Conservation (phyloP, 1,140 invertebrate genomes). For the Aphidius gifuensis region DNA sequence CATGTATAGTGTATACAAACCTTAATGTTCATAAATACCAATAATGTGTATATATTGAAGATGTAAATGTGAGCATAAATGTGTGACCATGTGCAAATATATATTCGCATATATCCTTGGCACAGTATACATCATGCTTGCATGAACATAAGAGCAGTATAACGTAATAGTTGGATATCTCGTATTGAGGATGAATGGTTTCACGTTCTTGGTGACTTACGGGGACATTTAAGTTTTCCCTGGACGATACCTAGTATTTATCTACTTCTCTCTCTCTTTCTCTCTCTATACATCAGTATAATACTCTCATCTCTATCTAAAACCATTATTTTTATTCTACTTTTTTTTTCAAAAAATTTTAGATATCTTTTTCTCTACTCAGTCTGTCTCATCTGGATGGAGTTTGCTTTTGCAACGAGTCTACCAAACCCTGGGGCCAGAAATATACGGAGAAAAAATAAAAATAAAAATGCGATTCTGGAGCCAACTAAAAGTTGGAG, state of each 20-base stretch:
- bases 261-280: neutral
- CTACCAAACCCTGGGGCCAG: neutral
- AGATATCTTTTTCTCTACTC: no score
- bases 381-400: no score
- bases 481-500: conserved; percentile 35
- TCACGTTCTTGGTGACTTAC: conserved; percentile 16
- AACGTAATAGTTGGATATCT: neutral
- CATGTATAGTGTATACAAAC: no score
- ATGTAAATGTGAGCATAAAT: conserved; percentile 8
- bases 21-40: no score
- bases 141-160: no score
- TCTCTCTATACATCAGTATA: neutral
- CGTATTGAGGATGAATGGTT: conserved; percentile 19
- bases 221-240: conserved; percentile 18
- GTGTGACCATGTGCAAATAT: conserved; percentile 13
- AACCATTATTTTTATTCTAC: no score
- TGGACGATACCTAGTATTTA: neutral
- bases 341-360: no score
- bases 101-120: conserved; percentile 13
- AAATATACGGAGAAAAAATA: neutral
- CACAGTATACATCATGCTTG: neutral
- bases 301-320: neutral
- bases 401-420: neutral
- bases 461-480: conserved; percentile 3
- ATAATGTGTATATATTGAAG: no score